A percentile compares a stretch with the other conserved stretches of the same genome.
phyloP scores from a whole-genome alignment of 2,888 invertebrate species.

The Lepeophtheirus nordmannii region DNA sequence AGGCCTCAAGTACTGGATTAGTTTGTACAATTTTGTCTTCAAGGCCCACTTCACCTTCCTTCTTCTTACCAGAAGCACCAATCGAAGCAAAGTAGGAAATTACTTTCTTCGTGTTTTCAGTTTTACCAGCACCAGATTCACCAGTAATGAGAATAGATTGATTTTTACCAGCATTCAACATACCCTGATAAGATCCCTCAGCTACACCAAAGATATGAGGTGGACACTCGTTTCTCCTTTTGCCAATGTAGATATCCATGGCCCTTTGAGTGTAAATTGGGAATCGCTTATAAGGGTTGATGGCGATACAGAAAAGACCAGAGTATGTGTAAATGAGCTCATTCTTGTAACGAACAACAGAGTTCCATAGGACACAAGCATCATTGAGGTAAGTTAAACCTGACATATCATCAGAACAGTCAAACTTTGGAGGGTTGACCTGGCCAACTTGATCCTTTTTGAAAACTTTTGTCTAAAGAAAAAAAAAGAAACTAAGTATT shows the following conservation, averaged over 20 bases:
- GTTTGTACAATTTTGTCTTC: conserved; percentile 40
- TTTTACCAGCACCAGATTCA: conserved; percentile 80
- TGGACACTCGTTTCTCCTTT: conserved; percentile 37
- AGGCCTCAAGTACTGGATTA: conserved; percentile 96
- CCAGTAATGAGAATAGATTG: conserved; percentile 99
- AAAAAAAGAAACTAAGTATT: neutral
- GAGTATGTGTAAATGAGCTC: conserved; percentile 97
- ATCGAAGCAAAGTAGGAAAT: conserved; percentile 45
- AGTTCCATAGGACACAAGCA: conserved; percentile 82
- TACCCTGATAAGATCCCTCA: conserved; percentile 40
- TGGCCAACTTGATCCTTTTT: conserved; percentile 72
- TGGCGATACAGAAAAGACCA: conserved; percentile 98
- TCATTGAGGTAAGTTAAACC: conserved; percentile 98
- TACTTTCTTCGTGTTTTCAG: conserved; percentile 39
- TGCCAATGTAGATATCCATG: conserved; percentile 37
- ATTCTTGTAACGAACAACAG: conserved; percentile 79
- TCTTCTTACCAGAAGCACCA: conserved; percentile 71
- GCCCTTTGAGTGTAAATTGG: conserved; percentile 43
- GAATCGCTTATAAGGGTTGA: conserved; percentile 70
- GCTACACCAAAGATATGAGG: conserved; percentile 44
- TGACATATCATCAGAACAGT: conserved; percentile 35
- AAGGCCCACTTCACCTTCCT: conserved; percentile 30
- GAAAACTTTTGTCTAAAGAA: conserved; percentile 51
- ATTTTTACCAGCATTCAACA: conserved; percentile 77
- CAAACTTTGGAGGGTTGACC: conserved; percentile 39